Evolutionary conservation across 1,140 invertebrate genomes (phyloP).

Genomic region (Helicoverpa zea): DNA sequence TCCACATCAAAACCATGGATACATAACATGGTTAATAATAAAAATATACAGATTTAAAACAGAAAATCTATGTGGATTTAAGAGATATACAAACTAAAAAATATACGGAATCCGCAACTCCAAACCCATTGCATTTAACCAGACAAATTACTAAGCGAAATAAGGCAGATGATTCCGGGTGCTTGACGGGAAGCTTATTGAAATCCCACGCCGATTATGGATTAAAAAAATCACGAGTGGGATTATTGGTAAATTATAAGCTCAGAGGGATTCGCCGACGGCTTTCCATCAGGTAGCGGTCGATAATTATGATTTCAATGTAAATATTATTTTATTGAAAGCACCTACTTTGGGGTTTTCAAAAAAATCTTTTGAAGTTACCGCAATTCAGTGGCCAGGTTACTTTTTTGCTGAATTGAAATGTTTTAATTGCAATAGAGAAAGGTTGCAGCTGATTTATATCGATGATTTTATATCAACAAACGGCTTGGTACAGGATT

Average conservation of each 20-base stretch:
- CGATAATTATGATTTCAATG: slow-evolving; percentile 62
- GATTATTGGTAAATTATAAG: slow-evolving; percentile 81
- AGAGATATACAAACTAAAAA: too few relatives aligned
- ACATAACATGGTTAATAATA: too few relatives aligned
- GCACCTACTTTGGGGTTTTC: slow-evolving; percentile 20
- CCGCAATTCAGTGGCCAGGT: slow-evolving; percentile 8
- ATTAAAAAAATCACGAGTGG: slow-evolving; percentile 77
- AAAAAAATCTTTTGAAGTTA: background rate
- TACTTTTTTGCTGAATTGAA: background rate
- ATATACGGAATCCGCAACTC: background rate
- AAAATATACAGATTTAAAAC: too few relatives aligned
- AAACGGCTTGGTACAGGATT: too few relatives aligned
- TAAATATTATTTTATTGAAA: slow-evolving; percentile 40
- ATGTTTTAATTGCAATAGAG: background rate
- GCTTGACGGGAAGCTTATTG: slow-evolving; percentile 80
- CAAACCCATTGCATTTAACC: slow-evolving; percentile 5
- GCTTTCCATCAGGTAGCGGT: slow-evolving; percentile 61
- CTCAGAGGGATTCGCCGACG: slow-evolving; percentile 60
- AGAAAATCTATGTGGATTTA: too few relatives aligned
- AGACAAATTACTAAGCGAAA: slow-evolving; percentile 15
- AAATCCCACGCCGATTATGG: slow-evolving; percentile 81
- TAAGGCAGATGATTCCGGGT: slow-evolving; percentile 73
- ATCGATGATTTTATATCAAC: background rate
- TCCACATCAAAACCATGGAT: too few relatives aligned
- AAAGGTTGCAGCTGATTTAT: background rate